These are phyloP conservation scores for Temnothorax curvispinosus DNA, from an alignment of 1,140 invertebrate species.

Conservation along the genomic window DNA sequence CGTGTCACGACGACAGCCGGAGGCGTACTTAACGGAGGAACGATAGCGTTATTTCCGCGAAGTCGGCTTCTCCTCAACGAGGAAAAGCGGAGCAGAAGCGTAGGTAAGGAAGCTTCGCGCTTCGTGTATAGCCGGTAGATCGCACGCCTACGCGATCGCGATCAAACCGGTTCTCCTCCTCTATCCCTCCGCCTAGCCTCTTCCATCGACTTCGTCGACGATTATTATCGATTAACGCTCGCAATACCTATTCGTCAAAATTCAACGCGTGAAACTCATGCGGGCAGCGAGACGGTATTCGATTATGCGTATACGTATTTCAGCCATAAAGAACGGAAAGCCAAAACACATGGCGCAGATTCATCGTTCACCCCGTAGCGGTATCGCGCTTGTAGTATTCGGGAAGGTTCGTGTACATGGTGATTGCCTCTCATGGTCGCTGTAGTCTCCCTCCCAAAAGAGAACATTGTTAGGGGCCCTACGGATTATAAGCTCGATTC, in stretches of 20 bases:
- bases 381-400: neutral
- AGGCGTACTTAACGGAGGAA: neutral
- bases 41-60: conserved; percentile 56
- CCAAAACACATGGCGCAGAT: neutral
- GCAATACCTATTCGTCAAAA: neutral
- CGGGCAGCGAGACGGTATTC: neutral
- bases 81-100: conserved; percentile 20
- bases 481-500: conserved; percentile 39
- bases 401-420: conserved; percentile 36
- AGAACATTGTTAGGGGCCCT: conserved; percentile 16
- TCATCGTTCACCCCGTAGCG: neutral
- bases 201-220: conserved; percentile 1
- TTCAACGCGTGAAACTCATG: neutral
- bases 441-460: conserved; percentile 24
- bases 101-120: neutral
- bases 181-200: neutral
- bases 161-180: conserved; percentile 57
- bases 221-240: conserved; percentile 3
- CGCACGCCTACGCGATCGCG: conserved; percentile 37
- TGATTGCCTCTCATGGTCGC: conserved; percentile 34
- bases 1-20: conserved; percentile 12
- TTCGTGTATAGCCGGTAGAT: conserved; percentile 13
- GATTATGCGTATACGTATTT: neutral
- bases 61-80: neutral
- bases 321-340: neutral